These are phyloP conservation scores for Caenorhabditis sp. DNA, from an alignment of 2,888 invertebrate genomes.

Conservation along the genomic window DNA sequence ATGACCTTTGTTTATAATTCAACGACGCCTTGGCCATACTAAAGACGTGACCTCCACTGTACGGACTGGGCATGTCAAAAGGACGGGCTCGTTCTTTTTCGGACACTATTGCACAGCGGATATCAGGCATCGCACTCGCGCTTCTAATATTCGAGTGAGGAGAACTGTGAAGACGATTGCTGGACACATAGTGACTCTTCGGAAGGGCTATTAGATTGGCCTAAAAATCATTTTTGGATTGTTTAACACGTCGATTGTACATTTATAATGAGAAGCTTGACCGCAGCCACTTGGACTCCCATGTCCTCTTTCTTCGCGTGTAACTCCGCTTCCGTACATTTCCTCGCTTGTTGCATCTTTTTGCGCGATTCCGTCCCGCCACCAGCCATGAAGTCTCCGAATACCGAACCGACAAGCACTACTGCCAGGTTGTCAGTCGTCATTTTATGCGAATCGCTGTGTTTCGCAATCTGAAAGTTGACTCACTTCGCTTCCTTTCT, in stretches of 20 bases:
- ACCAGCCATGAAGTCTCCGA: constrained; percentile 59
- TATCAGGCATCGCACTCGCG: constrained; percentile 50
- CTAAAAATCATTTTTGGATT: constrained; percentile 10
- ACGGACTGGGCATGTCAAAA: neutral
- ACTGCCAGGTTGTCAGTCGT: constrained; percentile 65
- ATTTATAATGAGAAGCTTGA: constrained; percentile 47
- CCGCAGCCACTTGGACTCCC: constrained; percentile 45
- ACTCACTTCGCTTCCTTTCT: neutral
- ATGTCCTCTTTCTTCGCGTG: constrained; percentile 40
- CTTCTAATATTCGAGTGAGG: constrained; percentile 21
- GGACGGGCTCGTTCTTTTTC: constrained; percentile 15
- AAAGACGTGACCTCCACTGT: constrained; percentile 5
- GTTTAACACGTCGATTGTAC: constrained; percentile 3
- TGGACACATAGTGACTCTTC: constrained; percentile 44
- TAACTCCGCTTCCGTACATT: constrained; percentile 19
- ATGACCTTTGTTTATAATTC: neutral
- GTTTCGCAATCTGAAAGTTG: constrained; percentile 48
- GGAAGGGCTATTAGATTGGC: constrained; percentile 50
- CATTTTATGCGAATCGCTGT: constrained; percentile 65
- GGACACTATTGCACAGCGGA: constrained; percentile 23
- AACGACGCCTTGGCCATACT: constrained; percentile 34
- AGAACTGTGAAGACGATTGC: constrained; percentile 21
- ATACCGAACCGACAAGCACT: constrained; percentile 68
- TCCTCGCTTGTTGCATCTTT: constrained; percentile 25
- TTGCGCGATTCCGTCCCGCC: constrained; percentile 40